A percentile compares a stretch with the other conserved stretches of the same genome.
phyloP scores from a whole-genome alignment of 2,888 invertebrate species.

The Macrophya alboannulata region DNA sequence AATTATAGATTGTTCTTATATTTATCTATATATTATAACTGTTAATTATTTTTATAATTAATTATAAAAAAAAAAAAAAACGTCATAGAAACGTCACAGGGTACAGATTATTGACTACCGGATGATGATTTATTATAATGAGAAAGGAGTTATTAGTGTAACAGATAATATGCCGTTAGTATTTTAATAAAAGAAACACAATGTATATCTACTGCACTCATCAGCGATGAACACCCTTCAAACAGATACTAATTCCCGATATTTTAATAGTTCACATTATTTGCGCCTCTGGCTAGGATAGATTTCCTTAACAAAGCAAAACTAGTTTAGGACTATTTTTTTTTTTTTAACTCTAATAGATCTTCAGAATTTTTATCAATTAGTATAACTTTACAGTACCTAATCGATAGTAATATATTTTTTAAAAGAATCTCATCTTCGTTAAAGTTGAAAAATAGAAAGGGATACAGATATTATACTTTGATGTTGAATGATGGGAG shows the following conservation, averaged over 20 bases:
- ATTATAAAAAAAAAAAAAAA: background rate
- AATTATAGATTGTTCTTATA: slow-evolving; percentile 6
- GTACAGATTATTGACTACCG: slow-evolving; percentile 5
- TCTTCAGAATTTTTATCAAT: background rate
- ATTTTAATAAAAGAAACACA: slow-evolving; percentile 27
- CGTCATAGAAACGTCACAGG: slow-evolving; percentile 16
- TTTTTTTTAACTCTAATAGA: background rate
- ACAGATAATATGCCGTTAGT: slow-evolving; percentile 20
- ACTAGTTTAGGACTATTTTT: too few species aligned
- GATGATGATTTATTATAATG: slow-evolving; percentile 24
- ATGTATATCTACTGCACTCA: background rate
- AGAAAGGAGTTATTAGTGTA: slow-evolving; percentile 9
- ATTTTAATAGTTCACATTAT: slow-evolving; percentile 2
- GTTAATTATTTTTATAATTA: slow-evolving; percentile 46
- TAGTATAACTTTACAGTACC: background rate
- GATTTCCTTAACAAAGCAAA: too few species aligned
- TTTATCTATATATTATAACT: slow-evolving; percentile 21
- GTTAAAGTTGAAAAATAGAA: background rate
- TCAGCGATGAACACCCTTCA: background rate
- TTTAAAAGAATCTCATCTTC: too few species aligned
- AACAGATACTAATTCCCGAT: background rate
- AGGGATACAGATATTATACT: background rate
- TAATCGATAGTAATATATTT: background rate
- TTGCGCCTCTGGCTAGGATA: background rate
- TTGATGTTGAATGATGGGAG: too few species aligned